Conservation (phyloP, 2,113 vertebrate genomes). For the Hiodon alosoides region DNA sequence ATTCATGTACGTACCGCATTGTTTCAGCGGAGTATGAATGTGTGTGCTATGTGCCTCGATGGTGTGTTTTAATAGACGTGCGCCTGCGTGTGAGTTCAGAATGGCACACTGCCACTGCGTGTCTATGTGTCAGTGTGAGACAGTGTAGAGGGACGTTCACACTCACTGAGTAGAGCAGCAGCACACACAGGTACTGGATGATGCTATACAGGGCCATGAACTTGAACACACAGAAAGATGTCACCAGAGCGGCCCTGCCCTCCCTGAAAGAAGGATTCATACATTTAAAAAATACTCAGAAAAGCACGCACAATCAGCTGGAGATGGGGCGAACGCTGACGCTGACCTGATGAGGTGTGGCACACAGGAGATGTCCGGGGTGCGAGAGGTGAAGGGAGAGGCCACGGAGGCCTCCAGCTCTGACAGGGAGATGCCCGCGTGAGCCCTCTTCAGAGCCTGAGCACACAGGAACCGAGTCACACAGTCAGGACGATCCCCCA, state of each 20-base stretch:
- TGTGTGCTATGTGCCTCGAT: background rate
- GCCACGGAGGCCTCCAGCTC: conserved; percentile 49
- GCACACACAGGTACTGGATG: conserved; percentile 41
- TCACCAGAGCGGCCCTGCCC: conserved; percentile 38
- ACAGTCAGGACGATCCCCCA: background rate
- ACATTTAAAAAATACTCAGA: background rate
- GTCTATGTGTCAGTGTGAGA: background rate
- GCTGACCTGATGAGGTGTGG: conserved; percentile 44
- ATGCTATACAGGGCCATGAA: conserved; percentile 48
- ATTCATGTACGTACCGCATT: background rate
- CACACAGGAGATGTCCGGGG: conserved; percentile 45
- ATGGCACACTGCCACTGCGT: too few relatives aligned
- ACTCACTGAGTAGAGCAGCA: conserved; percentile 42
- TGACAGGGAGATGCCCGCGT: conserved; percentile 47
- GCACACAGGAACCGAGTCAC: background rate
- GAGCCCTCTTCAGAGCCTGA: conserved; percentile 44
- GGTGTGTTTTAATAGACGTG: background rate
- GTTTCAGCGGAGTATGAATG: background rate
- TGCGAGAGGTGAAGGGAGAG: conserved; percentile 47
- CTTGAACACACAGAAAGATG: conserved; percentile 46
- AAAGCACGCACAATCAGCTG: background rate
- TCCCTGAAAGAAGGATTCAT: conserved; percentile 28
- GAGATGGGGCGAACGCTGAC: background rate
- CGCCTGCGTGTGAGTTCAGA: background rate
- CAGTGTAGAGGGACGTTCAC: background rate